Evolutionary conservation across 2,797 vertebrate genomes (phyloP), one percentile per base, ranked within the genome.

Genomic region (Crocodylus rhombifer): DNA sequence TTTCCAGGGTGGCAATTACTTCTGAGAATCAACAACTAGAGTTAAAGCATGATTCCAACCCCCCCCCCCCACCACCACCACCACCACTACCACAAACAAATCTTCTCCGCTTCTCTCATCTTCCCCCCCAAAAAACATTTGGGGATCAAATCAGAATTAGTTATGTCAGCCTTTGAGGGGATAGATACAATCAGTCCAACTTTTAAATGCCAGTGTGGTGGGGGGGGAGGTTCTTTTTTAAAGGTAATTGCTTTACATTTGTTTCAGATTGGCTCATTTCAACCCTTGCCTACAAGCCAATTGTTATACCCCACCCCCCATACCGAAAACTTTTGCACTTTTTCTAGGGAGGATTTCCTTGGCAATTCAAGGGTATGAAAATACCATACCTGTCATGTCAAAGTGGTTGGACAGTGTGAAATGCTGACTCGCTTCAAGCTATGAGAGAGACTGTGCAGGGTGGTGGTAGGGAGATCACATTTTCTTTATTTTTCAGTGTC

Each of bases 1-100:
- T 98, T 98, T 97, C 95, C 96, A 94, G 96, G 95, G 94, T 98
- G 96, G 95, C 97, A 98, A 98, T 98, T 98, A 98, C 95, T 97
- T 96, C 96, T 94, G 92, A 60, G 90, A 95, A 95, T 97, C 97
- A 97, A 97, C 96, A 97, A 95, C 91, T 81, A 96, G 96, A 97
- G 95, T 97, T 97, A 96, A 97, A 94, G 90, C 90, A 95, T 93
- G 87, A 89, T 94, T 55, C 33, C 28, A 83, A 84, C 79, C 33
- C 20, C 10, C 85, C 91, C 87, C 7, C 0, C 93, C 94, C 58
- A 5, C 23, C 61, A 21, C 57, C 14, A 58, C 21, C 33, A 36
- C 33, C 42, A 9, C 33, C 33, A 36, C 33, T 6, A 36, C 33
- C 33, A 51, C 9, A 51, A 51, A 51, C 42, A 51, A 51, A 51